These are phyloP conservation scores for Lipophrys pholis DNA, from an alignment of 2,113 vertebrate species.

Conservation along the genomic window DNA sequence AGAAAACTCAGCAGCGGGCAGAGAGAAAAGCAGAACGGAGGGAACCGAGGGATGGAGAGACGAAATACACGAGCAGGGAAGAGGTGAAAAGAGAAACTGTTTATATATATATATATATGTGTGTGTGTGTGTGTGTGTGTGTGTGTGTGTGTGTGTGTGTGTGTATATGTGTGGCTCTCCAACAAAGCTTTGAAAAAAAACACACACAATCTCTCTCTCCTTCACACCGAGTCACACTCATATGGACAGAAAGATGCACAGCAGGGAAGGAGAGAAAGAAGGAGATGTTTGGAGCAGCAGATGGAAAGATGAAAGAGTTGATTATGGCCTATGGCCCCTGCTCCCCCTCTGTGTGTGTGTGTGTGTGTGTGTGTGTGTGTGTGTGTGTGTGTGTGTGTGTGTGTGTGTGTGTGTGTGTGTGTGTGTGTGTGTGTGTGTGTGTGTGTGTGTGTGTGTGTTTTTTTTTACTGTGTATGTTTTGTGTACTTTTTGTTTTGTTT, in stretches of 20 bases:
- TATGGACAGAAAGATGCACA: conserved; percentile 24
- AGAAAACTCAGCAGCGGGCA: conserved; percentile 52
- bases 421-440: conserved; percentile 3
- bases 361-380: conserved; percentile 26
- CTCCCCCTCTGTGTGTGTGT: neutral
- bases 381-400: conserved; percentile 25
- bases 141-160: conserved; percentile 2
- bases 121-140: conserved; percentile 1
- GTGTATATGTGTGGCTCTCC: neutral
- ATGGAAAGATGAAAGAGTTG: conserved; percentile 60
- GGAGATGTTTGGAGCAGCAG: conserved; percentile 51
- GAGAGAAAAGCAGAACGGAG: conserved; percentile 29
- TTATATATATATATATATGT: neutral
- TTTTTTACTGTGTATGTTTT: neutral
- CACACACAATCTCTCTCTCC: neutral
- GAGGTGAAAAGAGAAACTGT: conserved; percentile 20
- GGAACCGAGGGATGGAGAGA: conserved; percentile 15
- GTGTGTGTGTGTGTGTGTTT: conserved; percentile 27
- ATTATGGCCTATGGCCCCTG: conserved; percentile 56
- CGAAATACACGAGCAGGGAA: conserved; percentile 23
- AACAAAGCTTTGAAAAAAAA: conserved; percentile 31
- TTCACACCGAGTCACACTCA: neutral
- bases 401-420: conserved; percentile 17
- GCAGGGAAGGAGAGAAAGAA: conserved; percentile 12
- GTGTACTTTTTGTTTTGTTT: conserved; percentile 1